These are phyloP conservation scores for Phasia obesa DNA, from an alignment of 2,888 invertebrate genomes.

Conservation along the genomic window DNA sequence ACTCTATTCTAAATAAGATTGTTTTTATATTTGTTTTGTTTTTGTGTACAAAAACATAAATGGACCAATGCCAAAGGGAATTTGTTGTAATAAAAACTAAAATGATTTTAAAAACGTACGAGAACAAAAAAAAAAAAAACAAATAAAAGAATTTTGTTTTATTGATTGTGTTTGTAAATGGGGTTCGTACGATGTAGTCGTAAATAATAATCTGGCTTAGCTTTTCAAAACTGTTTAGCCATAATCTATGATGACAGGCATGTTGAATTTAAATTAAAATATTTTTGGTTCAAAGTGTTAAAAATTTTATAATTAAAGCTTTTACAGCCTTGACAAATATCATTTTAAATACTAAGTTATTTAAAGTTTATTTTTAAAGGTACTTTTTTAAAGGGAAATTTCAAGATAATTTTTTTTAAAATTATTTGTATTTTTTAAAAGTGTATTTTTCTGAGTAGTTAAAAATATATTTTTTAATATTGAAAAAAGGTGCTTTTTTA, in stretches of 20 bases:
- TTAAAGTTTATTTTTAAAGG: too few relatives aligned
- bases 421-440: too few relatives aligned
- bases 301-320: not conserved
- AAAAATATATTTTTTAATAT: too few relatives aligned
- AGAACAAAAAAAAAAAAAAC: not conserved
- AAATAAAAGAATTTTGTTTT: not conserved
- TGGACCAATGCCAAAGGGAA: constrained; percentile 15
- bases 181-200: not conserved
- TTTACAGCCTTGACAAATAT: too few relatives aligned
- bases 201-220: not conserved
- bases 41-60: not conserved
- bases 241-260: too few relatives aligned
- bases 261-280: too few relatives aligned
- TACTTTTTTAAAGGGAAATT: too few relatives aligned
- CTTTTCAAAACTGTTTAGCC: not conserved
- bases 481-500: too few relatives aligned
- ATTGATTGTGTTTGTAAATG: constrained; percentile 1
- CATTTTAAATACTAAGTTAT: too few relatives aligned
- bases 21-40: not conserved
- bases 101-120: not conserved
- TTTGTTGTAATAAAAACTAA: not conserved
- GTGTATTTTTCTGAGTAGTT: too few relatives aligned
- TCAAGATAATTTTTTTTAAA: too few relatives aligned
- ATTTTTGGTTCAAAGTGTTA: too few relatives aligned
- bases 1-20: constrained; percentile 12